A percentile compares a stretch with the other conserved stretches of the same genome.
Evolutionary conservation across 2,113 vertebrate species (phyloP).

Genomic region (Bubo scandiacus): DNA sequence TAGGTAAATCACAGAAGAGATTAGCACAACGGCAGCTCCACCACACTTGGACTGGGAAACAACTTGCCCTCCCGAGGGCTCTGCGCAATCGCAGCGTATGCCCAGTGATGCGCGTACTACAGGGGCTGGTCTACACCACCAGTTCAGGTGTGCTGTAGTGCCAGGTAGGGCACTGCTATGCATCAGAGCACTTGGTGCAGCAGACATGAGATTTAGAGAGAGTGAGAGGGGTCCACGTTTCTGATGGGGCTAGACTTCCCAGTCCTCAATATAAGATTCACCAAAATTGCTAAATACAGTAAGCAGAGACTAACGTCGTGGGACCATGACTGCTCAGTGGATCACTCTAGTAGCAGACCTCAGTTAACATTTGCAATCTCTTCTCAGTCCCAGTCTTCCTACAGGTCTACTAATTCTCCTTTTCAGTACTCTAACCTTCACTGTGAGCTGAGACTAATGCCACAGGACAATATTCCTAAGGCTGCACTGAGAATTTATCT

Average conservation of each 20-base stretch:
- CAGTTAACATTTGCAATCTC: neutral
- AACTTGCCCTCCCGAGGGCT: neutral
- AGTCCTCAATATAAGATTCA: neutral
- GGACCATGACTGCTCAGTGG: neutral
- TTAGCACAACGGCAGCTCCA: neutral
- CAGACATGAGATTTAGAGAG: accelerated
- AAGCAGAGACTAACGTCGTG: neutral
- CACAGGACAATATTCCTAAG: neutral
- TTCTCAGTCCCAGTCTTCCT: neutral
- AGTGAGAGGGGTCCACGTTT: neutral
- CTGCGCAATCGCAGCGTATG: accelerated
- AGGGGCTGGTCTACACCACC: neutral
- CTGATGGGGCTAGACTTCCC: neutral
- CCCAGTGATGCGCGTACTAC: neutral
- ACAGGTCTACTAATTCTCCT: neutral
- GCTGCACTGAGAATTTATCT: neutral
- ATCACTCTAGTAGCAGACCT: neutral
- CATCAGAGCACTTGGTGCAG: neutral
- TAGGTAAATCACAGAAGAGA: neutral
- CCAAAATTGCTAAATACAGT: neutral
- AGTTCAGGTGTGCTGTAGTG: neutral
- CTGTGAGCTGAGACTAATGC: neutral
- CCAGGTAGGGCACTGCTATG: neutral
- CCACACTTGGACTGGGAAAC: no score
- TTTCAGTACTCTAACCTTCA: neutral